Conservation (phyloP, 2,113 vertebrate species). For the Lagopus muta region DNA sequence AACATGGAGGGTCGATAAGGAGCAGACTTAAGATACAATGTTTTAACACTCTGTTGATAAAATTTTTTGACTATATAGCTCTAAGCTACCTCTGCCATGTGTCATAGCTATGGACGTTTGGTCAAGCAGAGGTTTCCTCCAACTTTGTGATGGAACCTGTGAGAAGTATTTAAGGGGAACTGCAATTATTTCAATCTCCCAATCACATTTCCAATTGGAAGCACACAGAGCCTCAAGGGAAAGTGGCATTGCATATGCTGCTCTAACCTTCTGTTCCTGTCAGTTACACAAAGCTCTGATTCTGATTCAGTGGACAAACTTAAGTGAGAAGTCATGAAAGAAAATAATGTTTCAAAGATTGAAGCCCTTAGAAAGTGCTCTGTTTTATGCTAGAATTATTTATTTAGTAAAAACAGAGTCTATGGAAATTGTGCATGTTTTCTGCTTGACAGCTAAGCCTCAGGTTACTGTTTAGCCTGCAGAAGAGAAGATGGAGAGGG, state of each 20-base stretch:
- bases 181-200: not conserved
- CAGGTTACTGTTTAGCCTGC: too few relatives aligned
- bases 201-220: not conserved
- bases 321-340: not conserved
- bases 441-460: not conserved
- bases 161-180: not conserved
- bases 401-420: not conserved
- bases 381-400: not conserved
- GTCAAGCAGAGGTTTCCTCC: not conserved
- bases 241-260: rapidly evolving
- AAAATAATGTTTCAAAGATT: not conserved
- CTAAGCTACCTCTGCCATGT: not conserved
- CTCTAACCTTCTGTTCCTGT: not conserved
- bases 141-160: not conserved
- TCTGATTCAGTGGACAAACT: not conserved
- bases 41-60: not conserved
- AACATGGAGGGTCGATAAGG: not conserved
- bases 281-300: not conserved
- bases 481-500: too few relatives aligned
- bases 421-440: not conserved
- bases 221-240: rapidly evolving
- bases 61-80: not conserved
- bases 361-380: not conserved
- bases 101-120: not conserved
- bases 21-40: not conserved